A percentile compares a stretch with the other conserved stretches of the same genome.
Evolutionary conservation across 2,113 vertebrate genomes (phyloP).

Genomic region (Struthio camelus): DNA sequence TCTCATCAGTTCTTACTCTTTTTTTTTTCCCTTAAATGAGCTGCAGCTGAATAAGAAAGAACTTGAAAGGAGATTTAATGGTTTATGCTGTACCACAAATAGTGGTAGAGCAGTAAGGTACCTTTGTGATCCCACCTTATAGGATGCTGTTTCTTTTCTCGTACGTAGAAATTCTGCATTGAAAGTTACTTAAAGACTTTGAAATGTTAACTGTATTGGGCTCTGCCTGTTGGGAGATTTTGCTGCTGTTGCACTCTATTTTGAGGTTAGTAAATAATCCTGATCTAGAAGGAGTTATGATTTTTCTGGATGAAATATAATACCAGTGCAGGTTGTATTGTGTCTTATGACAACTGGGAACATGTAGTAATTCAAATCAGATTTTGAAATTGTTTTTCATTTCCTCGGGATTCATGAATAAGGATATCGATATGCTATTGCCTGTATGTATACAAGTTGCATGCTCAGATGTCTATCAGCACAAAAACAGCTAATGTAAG

Average conservation of each 20-base stretch:
- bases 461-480: fast-evolving
- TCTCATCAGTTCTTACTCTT: neutral
- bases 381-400: neutral
- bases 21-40: neutral
- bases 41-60: neutral
- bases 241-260: neutral
- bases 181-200: neutral
- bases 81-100: neutral
- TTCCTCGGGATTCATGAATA: neutral
- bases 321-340: neutral
- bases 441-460: neutral
- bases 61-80: neutral
- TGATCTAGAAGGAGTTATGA: neutral
- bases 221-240: neutral
- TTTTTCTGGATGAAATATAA: neutral
- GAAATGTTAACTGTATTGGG: neutral
- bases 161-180: neutral
- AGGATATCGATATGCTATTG: neutral
- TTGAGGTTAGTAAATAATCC: neutral
- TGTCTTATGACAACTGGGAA: neutral
- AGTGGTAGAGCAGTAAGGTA: neutral
- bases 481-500: neutral
- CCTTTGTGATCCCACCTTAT: neutral
- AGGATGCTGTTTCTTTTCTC: neutral
- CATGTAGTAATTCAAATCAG: neutral